Conservation (phyloP, 2,888 invertebrate species). For the Diarsia dahlii region DNA sequence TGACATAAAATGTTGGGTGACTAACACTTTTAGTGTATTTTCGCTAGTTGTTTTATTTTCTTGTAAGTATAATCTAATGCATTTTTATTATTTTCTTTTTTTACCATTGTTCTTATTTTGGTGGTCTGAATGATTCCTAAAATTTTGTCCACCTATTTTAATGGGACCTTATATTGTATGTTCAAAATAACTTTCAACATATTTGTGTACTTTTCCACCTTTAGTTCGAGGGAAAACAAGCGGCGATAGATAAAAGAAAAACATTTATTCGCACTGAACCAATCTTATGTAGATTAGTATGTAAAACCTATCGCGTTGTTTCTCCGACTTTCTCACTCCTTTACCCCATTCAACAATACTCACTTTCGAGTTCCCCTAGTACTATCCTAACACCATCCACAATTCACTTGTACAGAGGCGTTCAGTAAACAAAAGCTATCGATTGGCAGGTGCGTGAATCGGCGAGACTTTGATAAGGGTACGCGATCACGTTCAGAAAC, state of each 20-base stretch:
- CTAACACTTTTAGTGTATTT: no score
- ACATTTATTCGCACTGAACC: not conserved
- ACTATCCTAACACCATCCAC: constrained; percentile 41
- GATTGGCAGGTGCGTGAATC: constrained; percentile 73
- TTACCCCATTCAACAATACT: not conserved
- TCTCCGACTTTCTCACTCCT: not conserved
- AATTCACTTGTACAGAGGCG: constrained; percentile 59
- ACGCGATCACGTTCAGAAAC: constrained; percentile 56
- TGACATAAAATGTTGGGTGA: no score
- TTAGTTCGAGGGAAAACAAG: no score
- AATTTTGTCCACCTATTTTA: no score
- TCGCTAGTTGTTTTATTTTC: no score
- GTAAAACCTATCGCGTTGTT: not conserved
- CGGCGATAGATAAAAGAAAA: not conserved
- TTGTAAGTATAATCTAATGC: no score
- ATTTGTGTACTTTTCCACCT: no score
- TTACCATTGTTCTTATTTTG: no score
- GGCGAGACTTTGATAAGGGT: constrained; percentile 76
- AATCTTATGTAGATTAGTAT: not conserved
- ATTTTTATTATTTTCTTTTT: no score
- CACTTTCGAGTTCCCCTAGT: constrained; percentile 48
- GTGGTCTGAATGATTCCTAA: no score
- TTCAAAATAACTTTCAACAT: no score
- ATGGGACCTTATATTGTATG: no score
- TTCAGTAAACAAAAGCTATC: constrained; percentile 73